Conservation (phyloP, 2,888 invertebrate genomes). For the Rapana venosa region DNA sequence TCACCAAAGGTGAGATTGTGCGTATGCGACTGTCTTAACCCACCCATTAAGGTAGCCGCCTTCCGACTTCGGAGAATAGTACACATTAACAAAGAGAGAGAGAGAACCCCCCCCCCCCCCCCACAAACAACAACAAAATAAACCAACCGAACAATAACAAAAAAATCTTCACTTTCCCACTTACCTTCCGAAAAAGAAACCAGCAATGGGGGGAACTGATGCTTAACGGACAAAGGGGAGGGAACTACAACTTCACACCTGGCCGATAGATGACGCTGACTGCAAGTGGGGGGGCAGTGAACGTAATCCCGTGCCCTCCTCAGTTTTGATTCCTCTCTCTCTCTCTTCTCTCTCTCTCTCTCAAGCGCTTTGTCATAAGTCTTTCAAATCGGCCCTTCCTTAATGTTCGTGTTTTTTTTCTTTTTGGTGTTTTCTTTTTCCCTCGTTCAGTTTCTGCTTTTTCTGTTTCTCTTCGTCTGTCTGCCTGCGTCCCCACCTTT, state of each 20-base stretch:
- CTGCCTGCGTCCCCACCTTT: background rate
- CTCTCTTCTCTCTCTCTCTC: slow-evolving; percentile 15
- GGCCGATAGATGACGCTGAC: background rate
- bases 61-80: no score
- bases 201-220: background rate
- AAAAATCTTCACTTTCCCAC: background rate
- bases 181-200: background rate
- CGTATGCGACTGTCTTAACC: no score
- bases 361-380: background rate
- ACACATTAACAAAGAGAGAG: no score
- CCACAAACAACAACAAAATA: no score
- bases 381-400: no score
- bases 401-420: no score
- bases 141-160: background rate
- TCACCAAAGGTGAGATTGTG: no score
- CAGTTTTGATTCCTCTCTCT: background rate
- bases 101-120: no score
- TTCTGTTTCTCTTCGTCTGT: background rate
- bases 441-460: background rate
- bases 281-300: background rate
- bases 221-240: background rate
- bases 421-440: no score
- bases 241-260: background rate
- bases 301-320: no score
- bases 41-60: no score